A percentile compares a stretch with the other conserved stretches of the same genome.
phyloP scores from a whole-genome alignment of 2,797 vertebrate species.

The Rhabdomys pumilio region DNA sequence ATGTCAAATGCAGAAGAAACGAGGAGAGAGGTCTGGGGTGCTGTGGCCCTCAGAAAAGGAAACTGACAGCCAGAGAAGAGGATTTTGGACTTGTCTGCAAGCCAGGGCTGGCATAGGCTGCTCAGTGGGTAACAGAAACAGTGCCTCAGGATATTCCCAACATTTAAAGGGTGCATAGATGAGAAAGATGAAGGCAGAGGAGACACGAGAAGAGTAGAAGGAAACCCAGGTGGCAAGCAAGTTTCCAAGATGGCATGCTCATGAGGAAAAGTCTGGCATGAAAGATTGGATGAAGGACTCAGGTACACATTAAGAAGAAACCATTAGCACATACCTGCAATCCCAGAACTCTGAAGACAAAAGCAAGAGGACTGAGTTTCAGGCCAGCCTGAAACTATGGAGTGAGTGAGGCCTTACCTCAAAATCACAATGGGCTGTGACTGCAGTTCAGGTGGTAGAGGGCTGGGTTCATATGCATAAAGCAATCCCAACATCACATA shows the following conservation, averaged over 20 bases:
- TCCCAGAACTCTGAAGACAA: background rate
- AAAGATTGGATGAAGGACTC: background rate
- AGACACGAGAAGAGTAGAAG: background rate
- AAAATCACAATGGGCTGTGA: background rate
- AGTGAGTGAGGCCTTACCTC: background rate
- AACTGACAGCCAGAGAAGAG: background rate
- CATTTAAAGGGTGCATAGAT: too few species aligned
- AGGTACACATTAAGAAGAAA: accelerated
- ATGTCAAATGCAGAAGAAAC: background rate
- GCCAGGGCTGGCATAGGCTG: background rate
- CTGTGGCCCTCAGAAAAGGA: background rate
- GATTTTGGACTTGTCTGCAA: background rate
- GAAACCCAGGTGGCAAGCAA: background rate
- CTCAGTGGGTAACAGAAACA: background rate
- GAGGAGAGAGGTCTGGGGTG: background rate
- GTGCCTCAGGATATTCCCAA: background rate
- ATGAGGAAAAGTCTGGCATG: background rate
- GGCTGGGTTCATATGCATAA: background rate
- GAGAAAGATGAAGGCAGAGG: background rate
- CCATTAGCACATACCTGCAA: background rate
- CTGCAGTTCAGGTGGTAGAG: background rate
- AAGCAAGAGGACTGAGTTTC: background rate
- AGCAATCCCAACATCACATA: background rate
- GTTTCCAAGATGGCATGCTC: background rate
- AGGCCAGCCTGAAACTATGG: background rate